Conservation (phyloP, 2,113 vertebrate species). For the Pseudopipra pipra region DNA sequence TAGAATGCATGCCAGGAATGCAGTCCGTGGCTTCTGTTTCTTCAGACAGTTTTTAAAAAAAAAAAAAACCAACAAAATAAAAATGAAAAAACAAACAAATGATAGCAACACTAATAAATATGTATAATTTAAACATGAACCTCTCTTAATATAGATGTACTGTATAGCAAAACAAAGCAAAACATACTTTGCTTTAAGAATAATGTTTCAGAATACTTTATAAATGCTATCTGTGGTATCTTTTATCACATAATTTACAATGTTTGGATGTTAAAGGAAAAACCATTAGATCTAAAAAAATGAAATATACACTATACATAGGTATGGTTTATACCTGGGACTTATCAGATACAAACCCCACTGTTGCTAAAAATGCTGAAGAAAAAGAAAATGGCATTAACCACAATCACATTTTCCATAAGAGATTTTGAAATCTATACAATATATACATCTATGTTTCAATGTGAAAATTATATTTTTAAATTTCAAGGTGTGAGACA, state of each 20-base stretch:
- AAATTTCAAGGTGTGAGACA: constrained; percentile 79
- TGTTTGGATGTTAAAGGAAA: constrained; percentile 75
- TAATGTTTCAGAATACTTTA: constrained; percentile 86
- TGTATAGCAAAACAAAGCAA: constrained; percentile 83
- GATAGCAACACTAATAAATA: constrained; percentile 82
- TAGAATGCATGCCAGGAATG: constrained; percentile 72
- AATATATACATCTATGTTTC: constrained; percentile 85
- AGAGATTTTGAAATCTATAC: constrained; percentile 84
- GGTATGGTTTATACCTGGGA: constrained; percentile 72
- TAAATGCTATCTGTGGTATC: constrained; percentile 83
- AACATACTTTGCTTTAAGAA: constrained; percentile 82
- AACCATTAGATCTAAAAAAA: constrained; percentile 66
- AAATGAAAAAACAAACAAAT: constrained; percentile 43
- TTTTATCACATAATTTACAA: constrained; percentile 85
- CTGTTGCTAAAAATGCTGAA: constrained; percentile 75
- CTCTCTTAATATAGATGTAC: constrained; percentile 84
- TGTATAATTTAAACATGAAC: constrained; percentile 86
- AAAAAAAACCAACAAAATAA: constrained; percentile 8
- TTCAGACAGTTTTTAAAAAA: constrained; percentile 61
- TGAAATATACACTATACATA: constrained; percentile 82
- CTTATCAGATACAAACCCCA: constrained; percentile 71
- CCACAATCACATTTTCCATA: constrained; percentile 79
- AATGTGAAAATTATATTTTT: constrained; percentile 84
- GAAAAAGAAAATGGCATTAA: constrained; percentile 72
- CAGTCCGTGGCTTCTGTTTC: constrained; percentile 66